Evolutionary conservation across 2,113 vertebrate species (phyloP), one percentile per base, ranked within the genome.

Genomic region (Mesembrinibis cayennensis): DNA sequence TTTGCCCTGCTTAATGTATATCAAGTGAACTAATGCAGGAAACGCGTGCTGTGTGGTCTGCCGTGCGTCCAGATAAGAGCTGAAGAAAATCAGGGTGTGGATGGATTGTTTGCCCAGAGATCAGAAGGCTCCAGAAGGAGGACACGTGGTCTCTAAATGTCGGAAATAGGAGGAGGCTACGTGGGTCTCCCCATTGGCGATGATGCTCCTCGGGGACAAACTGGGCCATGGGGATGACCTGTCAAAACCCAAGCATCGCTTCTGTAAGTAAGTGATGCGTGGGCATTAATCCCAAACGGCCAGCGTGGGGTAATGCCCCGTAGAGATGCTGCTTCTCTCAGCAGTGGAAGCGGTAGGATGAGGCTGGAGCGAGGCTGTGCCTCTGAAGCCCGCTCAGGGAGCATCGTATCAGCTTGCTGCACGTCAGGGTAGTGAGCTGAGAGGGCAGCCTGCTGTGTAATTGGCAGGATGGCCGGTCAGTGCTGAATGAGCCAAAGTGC

Each of bases 101-200:
- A 27, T 26, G 45, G 45, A 47, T 45, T 67, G 34, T 61, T 92
- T 90, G 56, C 44, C 34, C 62, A 21, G 26, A 22, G 50, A 52
- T 25, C 58, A 69, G 65, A 76, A 70, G n/a, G 45, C 45, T 82
- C 66, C 67, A 50, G 38, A 55, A 78, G 52, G 30, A 76, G 32
- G 44, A 58, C 2, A 2, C 2, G 2, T 0, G 0, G 7, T 55
- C 38, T 67, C 49, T 59, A 42, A 70, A 30, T 63, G 20, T 4
- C 1, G 6, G 45, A 89, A 92, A 62, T 0, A 73, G 32, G 15
- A 87, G 77, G 40, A 86, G 29, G 36, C 13, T 42, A 11, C 0
- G 0, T 66, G 30, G 18, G 9, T 90, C n/a, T 90, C 84, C 61
- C 34, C 32, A 2, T 29, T 56, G 38, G 40, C 2, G 2, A 0